These are phyloP conservation scores for Sternarchorhynchus goeldii DNA, from an alignment of 2,797 vertebrate species.

Conservation along the genomic window DNA sequence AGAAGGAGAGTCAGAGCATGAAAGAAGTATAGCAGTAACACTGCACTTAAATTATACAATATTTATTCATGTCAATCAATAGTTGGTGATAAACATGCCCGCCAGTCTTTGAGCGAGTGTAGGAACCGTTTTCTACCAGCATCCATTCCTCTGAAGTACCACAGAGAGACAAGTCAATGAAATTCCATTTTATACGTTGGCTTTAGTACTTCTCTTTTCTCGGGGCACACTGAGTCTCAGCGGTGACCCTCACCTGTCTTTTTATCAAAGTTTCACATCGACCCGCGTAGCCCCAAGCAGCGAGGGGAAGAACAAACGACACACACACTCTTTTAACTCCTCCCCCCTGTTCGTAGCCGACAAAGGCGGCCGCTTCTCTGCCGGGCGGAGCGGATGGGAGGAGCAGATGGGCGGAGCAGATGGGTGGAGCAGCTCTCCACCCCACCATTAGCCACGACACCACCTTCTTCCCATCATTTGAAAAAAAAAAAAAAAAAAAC, in stretches of 20 bases:
- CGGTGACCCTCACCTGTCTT: conserved; percentile 32
- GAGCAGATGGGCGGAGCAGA: not conserved
- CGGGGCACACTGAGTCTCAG: conserved; percentile 2
- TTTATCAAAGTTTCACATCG: conserved; percentile 24
- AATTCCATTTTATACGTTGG: conserved; percentile 36
- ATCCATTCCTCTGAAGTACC: conserved; percentile 45
- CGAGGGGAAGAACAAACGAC: not conserved
- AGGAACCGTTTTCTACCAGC: conserved; percentile 33
- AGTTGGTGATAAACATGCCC: conserved; percentile 41
- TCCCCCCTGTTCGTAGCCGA: not conserved
- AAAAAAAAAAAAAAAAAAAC: not conserved
- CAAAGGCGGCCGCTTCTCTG: too few relatives aligned
- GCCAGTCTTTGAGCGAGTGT: conserved; percentile 16
- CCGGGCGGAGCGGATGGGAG: too few relatives aligned
- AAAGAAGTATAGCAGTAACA: conserved; percentile 11
- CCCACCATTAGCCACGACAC: not conserved
- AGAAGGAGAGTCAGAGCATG: not conserved
- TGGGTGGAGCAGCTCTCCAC: conserved; percentile 5
- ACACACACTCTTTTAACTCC: not conserved
- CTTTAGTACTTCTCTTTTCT: conserved; percentile 23
- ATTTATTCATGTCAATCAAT: conserved; percentile 51
- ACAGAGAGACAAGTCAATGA: conserved; percentile 46
- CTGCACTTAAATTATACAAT: conserved; percentile 48
- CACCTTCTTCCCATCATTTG: not conserved
- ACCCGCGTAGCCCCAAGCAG: not conserved